These are phyloP conservation scores for Dugesia japonica DNA, from an alignment of 2,888 invertebrate genomes.

Conservation along the genomic window DNA sequence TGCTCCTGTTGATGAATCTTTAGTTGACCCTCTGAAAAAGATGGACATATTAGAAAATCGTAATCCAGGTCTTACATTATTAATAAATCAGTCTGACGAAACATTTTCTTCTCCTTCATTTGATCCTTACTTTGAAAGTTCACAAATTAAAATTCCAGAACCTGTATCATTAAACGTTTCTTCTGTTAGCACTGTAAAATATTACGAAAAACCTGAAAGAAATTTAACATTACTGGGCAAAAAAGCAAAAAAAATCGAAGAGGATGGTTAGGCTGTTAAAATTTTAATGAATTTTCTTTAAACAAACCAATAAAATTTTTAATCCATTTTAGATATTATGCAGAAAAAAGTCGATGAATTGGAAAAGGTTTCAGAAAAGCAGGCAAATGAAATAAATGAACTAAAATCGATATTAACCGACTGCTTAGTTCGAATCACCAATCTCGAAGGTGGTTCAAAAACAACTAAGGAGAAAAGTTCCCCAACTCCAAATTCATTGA, in stretches of 20 bases:
- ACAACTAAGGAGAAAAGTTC: not conserved
- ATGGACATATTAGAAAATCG: not conserved
- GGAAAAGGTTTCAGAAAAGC: not conserved
- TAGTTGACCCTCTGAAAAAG: not conserved
- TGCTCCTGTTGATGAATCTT: not conserved
- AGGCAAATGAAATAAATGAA: not conserved
- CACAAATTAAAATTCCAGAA: not conserved
- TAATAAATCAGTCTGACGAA: not conserved
- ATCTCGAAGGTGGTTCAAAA: not conserved
- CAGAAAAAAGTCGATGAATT: not conserved
- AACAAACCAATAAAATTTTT: too few species aligned
- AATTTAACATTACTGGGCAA: not conserved
- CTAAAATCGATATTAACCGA: not conserved
- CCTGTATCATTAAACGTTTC: not conserved
- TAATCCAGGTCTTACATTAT: not conserved
- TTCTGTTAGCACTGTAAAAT: not conserved
- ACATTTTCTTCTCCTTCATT: not conserved
- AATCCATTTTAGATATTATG: not conserved
- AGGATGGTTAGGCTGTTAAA: not conserved
- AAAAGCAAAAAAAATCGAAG: not conserved
- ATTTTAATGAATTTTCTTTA: too few species aligned
- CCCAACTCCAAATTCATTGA: not conserved
- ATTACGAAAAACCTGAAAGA: not conserved
- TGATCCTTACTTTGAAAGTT: not conserved
- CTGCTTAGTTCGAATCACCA: not conserved